Conservation (phyloP, 1,140 invertebrate genomes). For the Lysiphlebus fabarum region DNA sequence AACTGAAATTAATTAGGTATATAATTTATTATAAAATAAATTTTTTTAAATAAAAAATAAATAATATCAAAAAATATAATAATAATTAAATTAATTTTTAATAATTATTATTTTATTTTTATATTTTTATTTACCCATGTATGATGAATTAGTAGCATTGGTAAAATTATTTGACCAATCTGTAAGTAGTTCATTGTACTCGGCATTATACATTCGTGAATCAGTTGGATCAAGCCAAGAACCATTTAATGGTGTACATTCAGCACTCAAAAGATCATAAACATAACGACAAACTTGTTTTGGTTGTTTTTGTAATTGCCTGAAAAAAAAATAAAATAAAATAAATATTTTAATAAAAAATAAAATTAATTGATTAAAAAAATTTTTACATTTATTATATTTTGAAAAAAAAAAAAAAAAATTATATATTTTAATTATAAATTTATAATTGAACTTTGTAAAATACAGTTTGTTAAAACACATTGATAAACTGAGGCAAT, state of each 20-base stretch:
- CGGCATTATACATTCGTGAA: slow-evolving; percentile 42
- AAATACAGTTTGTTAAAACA: too few relatives aligned
- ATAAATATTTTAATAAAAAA: too few relatives aligned
- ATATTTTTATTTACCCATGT: slow-evolving; percentile 32
- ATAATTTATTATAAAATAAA: not conserved
- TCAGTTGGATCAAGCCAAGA: slow-evolving; percentile 48
- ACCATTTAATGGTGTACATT: slow-evolving; percentile 61
- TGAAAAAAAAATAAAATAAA: slow-evolving; percentile 49
- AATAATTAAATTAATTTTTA: too few relatives aligned
- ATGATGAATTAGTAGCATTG: slow-evolving; percentile 44
- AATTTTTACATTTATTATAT: too few relatives aligned
- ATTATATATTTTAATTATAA: too few relatives aligned
- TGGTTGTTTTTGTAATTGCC: slow-evolving; percentile 64
- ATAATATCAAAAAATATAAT: too few relatives aligned
- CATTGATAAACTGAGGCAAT: too few relatives aligned
- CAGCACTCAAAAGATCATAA: slow-evolving; percentile 60
- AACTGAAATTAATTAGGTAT: too few relatives aligned
- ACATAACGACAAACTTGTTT: slow-evolving; percentile 66
- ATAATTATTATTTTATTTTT: too few relatives aligned
- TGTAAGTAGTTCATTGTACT: slow-evolving; percentile 45
- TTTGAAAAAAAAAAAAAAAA: too few relatives aligned
- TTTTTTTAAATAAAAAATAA: not conserved
- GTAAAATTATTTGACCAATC: slow-evolving; percentile 47
- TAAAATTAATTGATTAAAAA: too few relatives aligned
- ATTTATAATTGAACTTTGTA: too few relatives aligned